phyloP scores from a whole-genome alignment of 2,113 vertebrate species.

The Mobula birostris region DNA sequence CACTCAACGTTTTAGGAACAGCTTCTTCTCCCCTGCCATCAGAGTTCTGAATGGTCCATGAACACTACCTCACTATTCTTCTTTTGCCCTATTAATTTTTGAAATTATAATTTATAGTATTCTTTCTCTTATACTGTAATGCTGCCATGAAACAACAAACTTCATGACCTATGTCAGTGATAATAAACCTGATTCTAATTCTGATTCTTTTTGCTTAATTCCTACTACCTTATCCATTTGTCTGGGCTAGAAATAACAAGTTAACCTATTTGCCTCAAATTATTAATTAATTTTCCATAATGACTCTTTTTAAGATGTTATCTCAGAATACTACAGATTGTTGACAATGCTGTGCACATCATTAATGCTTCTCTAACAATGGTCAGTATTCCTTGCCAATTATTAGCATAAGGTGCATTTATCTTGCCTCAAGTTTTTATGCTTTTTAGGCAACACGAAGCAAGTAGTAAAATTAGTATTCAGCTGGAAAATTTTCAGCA shows the following conservation, averaged over 20 bases:
- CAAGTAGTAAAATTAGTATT: conserved; percentile 15
- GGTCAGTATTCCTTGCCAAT: neutral
- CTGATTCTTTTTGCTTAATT: neutral
- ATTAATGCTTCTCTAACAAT: neutral
- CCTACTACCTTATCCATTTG: neutral
- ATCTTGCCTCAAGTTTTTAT: neutral
- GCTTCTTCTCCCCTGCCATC: too few species aligned
- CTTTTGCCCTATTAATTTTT: too few species aligned
- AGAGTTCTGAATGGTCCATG: too few species aligned
- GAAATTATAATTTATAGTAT: too few species aligned
- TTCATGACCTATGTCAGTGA: too few species aligned
- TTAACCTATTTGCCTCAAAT: neutral
- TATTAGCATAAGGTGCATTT: neutral
- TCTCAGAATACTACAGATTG: neutral
- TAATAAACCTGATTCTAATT: too few species aligned
- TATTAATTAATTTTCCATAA: neutral
- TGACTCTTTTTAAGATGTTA: neutral
- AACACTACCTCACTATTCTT: too few species aligned
- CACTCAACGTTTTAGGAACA: too few species aligned
- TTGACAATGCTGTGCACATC: neutral
- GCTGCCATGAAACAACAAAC: too few species aligned
- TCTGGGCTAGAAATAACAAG: neutral
- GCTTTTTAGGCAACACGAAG: neutral
- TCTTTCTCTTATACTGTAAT: too few species aligned
- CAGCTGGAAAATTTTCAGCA: neutral